phyloP scores from a whole-genome alignment of 2,888 invertebrate genomes.

The Conops quadrifasciatus region DNA sequence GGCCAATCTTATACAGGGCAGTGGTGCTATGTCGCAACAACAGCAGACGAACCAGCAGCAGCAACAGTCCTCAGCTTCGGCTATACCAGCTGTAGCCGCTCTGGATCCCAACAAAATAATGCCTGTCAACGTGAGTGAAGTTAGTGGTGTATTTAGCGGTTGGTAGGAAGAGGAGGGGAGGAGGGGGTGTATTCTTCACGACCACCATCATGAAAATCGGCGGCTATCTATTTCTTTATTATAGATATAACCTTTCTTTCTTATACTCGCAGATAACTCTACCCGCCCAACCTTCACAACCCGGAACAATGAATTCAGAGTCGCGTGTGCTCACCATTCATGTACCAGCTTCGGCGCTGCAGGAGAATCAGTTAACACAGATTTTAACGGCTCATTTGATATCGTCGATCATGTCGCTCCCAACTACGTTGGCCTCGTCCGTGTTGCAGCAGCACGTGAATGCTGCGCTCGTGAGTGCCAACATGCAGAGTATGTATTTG shows the following conservation, averaged over 20 bases:
- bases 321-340: constrained; percentile 84
- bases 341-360: constrained; percentile 85
- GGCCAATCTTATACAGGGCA: constrained; percentile 12
- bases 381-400: constrained; percentile 88
- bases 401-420: constrained; percentile 88
- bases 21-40: constrained; percentile 40
- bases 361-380: constrained; percentile 73
- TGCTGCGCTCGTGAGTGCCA: constrained; percentile 74
- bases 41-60: constrained; percentile 43
- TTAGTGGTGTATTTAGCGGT: too few species aligned
- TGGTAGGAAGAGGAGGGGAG: too few species aligned
- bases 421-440: constrained; percentile 81
- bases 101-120: constrained; percentile 69
- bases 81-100: constrained; percentile 65
- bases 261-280: constrained; percentile 74
- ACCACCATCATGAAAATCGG: background rate
- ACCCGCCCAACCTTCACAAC: constrained; percentile 72
- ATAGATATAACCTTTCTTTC: constrained; percentile 2
- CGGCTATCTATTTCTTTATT: background rate
- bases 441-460: constrained; percentile 90
- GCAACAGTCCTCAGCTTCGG: constrained; percentile 47
- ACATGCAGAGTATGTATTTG: constrained; percentile 60
- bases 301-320: constrained; percentile 75
- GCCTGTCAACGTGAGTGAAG: constrained; percentile 67
- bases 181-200: background rate